Percentiles rank a stretch among this genome's conserved stretches.
phyloP scores from a whole-genome alignment of 2,113 vertebrate species.

The Cathartes aura region DNA sequence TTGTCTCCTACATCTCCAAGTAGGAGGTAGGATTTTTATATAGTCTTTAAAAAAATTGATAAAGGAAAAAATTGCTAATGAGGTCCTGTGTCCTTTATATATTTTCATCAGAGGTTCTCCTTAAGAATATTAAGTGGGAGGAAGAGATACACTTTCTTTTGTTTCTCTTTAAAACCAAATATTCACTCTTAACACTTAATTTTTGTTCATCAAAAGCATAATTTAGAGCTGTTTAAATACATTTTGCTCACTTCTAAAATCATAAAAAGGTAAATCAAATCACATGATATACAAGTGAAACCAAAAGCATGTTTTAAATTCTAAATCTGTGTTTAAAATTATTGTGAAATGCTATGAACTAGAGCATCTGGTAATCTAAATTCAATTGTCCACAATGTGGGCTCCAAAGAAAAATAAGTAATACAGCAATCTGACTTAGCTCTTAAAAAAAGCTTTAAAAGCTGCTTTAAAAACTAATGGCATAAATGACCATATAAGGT shows the following conservation, averaged over 20 bases:
- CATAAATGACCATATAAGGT: not conserved
- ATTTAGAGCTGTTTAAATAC: not conserved
- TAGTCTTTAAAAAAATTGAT: not conserved
- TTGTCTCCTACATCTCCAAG: not conserved
- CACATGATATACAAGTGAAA: not conserved
- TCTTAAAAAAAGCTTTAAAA: not conserved
- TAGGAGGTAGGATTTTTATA: not conserved
- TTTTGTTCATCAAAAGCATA: not conserved
- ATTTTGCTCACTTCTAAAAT: not conserved
- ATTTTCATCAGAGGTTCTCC: not conserved
- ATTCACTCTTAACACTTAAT: not conserved
- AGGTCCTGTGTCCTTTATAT: not conserved
- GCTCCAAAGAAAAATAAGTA: not conserved
- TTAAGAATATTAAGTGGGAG: not conserved
- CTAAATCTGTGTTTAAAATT: not conserved
- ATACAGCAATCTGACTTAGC: not conserved
- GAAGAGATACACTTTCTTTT: not conserved
- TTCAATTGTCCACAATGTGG: not conserved
- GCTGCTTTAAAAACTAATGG: not conserved
- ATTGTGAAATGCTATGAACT: not conserved
- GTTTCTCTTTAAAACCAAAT: not conserved
- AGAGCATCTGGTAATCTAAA: not conserved
- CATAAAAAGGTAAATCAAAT: not conserved
- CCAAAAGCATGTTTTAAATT: not conserved
- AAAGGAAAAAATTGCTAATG: not conserved